Conservation (phyloP, 2,888 invertebrate species). For the Ichneumoninae sp. region DNA sequence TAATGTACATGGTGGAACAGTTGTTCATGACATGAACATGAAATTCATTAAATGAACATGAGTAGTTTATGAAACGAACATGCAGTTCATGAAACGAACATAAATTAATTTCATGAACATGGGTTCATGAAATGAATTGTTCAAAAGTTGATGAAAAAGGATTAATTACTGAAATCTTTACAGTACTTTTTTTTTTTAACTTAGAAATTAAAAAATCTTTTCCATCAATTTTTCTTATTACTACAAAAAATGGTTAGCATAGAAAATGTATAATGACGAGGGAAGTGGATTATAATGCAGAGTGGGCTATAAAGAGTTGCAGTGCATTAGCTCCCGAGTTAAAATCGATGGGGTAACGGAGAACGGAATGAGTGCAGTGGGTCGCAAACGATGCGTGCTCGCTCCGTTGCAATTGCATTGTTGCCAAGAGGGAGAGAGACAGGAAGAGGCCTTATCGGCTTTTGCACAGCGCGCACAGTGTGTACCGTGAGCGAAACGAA, state of each 20-base stretch:
- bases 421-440: conserved; percentile 39
- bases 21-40: too few species aligned
- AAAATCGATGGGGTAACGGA: conserved; percentile 58
- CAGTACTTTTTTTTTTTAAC: too few species aligned
- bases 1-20: not conserved
- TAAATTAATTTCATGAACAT: too few species aligned
- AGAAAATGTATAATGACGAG: not conserved
- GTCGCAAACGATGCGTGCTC: conserved; percentile 53
- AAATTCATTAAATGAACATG: too few species aligned
- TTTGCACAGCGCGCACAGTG: conserved; percentile 36
- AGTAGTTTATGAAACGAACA: too few species aligned
- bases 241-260: not conserved
- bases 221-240: not conserved
- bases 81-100: too few species aligned
- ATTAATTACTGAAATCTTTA: too few species aligned
- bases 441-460: conserved; percentile 59
- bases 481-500: conserved; percentile 39
- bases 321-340: not conserved
- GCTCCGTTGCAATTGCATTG: conserved; percentile 63
- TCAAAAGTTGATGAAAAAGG: too few species aligned
- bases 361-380: conserved; percentile 66
- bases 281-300: not conserved
- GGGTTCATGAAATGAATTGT: too few species aligned
- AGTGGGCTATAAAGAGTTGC: conserved; percentile 6
- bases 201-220: not conserved